Evolutionary conservation across 2,888 invertebrate species (phyloP), one percentile per base, ranked within the genome.

Genomic region (Protodeltote pygarga): DNA sequence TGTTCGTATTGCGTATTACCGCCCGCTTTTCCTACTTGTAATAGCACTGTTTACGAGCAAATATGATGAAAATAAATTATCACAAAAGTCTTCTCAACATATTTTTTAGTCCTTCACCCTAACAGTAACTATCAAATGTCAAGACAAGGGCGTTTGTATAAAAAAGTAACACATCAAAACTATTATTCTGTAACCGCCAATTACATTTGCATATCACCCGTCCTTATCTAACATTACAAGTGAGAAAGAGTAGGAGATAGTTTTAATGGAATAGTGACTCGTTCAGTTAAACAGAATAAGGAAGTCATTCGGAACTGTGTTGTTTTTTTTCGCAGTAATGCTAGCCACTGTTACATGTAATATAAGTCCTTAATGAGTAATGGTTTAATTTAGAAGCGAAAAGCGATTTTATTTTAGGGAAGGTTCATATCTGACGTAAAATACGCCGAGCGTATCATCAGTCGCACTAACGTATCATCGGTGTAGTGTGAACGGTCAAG

Each of bases 271-370:
- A 52, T 49, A 39, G 32, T 29, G 34, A 58, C 31, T 50, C 33
- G 33, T 42, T 9, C 11, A 27, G 31, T n/a, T n/a, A n/a, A n/a
- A 33, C 62, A 61, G 69, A 73, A 71, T 71, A 68, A 65, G 70
- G 68, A 65, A 65, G 59, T 58, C 53, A 63, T 65, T 71, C 71
- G 77, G 73, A 77, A 50, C 17, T 8, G 19, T 39, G 32, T 55
- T 52, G n/a, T 78, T 61, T 66, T 67, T 64, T 53, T 69, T 55
- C 47, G 54, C 61, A 50, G 73, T 73, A 77, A 78, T 71, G 69
- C 71, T 73, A 79, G 69, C 73, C 72, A 51, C 65, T 62, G 68
- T 73, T 68, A 69, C 71, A 54, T 59, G 71, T 72, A 66, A 68
- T 58, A 57, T 57, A 64, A 67, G 57, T 62, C 60, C 47, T 48